Evolutionary conservation across 2,113 vertebrate genomes (phyloP), one percentile per base, ranked within the genome.

Genomic region (Osmerus eperlanus): DNA sequence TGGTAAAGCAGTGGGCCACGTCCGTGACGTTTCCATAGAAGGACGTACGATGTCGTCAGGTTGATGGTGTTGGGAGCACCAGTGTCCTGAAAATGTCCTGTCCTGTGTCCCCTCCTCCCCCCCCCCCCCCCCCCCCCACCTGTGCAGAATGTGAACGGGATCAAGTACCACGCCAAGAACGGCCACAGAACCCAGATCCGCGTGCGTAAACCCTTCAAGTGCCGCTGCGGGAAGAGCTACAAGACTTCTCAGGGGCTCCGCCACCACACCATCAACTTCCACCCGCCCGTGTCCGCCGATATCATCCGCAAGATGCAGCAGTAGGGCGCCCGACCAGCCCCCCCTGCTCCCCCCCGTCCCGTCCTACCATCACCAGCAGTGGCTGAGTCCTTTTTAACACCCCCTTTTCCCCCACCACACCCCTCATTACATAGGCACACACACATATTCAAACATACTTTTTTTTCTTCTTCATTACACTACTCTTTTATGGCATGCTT

Each of bases 111-210:
- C 36, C 29, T 59, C 55, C 15, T 15, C 16, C 55, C 69, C 28
- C 32, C 25, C 36, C 23, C 59, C 15, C 13, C 14, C 29, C 16
- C 16, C 25, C 62, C 18, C 16, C 25, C 21, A 25, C 60, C 21
- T 36, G 41, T 47, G 12, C 93, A 99, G 97, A 99, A 99, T 89
- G 97, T 98, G 87, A 98, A 99, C 12, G 97, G 97, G 78, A 98
- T 99, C 69, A 99, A 99, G 89, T 99, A 99, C 92, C 97, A 98
- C 2, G 97, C 97, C 85, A 98, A 99, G 93, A 99, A 99, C 23
- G 97, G 97, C 80, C 97, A 99, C 92, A 92, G 97, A 84, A 96
- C 95, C 18, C 97, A 98, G 91, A 97, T 99, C 82, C 94, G 95
- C 13, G 96, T 98, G 75, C 95, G 95, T 82, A 99, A 99, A 88